Base-by-base conservation (phyloP, 2,888 invertebrate genomes). In the Troides aeacus region DNA sequence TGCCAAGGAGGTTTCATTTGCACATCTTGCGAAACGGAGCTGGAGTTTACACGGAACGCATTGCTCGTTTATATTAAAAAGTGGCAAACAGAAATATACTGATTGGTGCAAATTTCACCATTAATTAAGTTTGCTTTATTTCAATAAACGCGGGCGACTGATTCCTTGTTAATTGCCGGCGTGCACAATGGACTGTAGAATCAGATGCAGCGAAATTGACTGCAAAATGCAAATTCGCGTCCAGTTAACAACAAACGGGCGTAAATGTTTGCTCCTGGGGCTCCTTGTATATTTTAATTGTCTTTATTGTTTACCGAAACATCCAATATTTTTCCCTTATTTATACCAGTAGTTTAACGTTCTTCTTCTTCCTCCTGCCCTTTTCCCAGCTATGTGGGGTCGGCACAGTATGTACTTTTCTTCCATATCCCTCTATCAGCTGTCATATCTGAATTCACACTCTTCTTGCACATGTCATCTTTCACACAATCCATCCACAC, bases 151-250 rank as follows among this genome's bases (percentile, higher is more conserved):
- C 83, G 80, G 81, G 76, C 78, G 78, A 83, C 78, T 81, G 85
- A 84, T 84, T 87, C 80, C 82, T 87, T 87, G 85, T 86, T 91
- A 90, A 90, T 91, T 90, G 87, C 84, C 80, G 74, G 79, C 76
- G 78, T 81, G 76, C 75, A 75, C 81, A 84, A 82, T 80, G 81
- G 80, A 83, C 80, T 82, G 84, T 81, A 76, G 78, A 82, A 82
- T 84, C 86, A 81, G 83, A 80, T 82, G 82, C 84, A 76, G 72
- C 75, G 72, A 75, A 76, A 77, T 77, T 76, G 77, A 74, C 76
- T 78, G 78, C 74, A 77, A 78, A 83, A 85, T 86, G 84, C 81
- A 86, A 86, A 84, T 84, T 77, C 73, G 73, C 70, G 73, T 71
- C 73, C 71, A 74, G 72, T 74, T 72, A 75, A 77, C 76, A 75